Evolutionary conservation across 2,888 invertebrate species (phyloP).

Genomic region (Pogonocherus hispidulus): DNA sequence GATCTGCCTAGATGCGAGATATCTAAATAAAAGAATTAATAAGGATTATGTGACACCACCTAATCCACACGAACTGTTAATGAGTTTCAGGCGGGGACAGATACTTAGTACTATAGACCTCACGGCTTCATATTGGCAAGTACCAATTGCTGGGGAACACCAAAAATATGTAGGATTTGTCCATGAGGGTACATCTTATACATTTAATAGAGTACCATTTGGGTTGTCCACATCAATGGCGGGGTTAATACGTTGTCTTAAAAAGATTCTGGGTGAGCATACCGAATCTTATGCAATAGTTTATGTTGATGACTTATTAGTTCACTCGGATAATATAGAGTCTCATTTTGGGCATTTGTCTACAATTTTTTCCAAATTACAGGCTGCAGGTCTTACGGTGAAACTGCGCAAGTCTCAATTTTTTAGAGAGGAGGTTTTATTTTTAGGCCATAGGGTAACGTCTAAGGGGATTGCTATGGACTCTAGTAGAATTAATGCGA

Average conservation of each 20-base stretch:
- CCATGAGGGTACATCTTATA: not conserved
- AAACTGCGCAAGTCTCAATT: constrained; percentile 30
- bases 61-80: constrained; percentile 11
- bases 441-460: constrained; percentile 24
- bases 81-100: not conserved
- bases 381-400: constrained; percentile 19
- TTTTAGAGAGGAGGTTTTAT: constrained; percentile 4
- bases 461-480: constrained; percentile 21
- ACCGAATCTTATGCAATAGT: not conserved
- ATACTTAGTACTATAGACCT: constrained; percentile 14
- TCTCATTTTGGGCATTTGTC: constrained; percentile 5
- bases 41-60: constrained; percentile 14
- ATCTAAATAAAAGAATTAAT: constrained; percentile 1
- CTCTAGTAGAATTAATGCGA: constrained; percentile 18
- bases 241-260: not conserved
- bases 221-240: constrained; percentile 6
- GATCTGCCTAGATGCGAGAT: constrained; percentile 6
- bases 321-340: not conserved
- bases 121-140: constrained; percentile 20
- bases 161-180: constrained; percentile 15
- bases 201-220: constrained; percentile 19
- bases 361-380: constrained; percentile 4
- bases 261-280: not conserved
- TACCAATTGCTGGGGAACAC: constrained; percentile 10
- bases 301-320: constrained; percentile 16